Conservation (phyloP, 1,140 invertebrate genomes). For the Drosophila kikkawai region DNA sequence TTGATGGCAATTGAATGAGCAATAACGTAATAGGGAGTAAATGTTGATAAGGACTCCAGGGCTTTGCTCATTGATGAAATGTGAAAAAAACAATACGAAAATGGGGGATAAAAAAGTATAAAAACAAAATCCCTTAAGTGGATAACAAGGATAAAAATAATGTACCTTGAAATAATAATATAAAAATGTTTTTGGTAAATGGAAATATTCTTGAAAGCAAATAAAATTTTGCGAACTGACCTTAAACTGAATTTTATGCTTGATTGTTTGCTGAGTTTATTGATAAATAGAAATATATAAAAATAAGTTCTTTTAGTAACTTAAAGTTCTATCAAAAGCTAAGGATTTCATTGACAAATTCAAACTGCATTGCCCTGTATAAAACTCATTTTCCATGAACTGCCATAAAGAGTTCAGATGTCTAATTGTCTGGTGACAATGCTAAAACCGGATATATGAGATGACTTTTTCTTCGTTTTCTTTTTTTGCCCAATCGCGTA, state of each 20-base stretch:
- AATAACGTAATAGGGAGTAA: conserved; percentile 71
- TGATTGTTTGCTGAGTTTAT: not conserved
- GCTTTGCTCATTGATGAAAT: conserved; percentile 12
- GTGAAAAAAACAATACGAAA: conserved; percentile 14
- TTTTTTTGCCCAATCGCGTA: conserved; percentile 46
- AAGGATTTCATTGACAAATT: not conserved
- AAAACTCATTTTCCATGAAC: conserved; percentile 2
- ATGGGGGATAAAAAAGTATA: not conserved
- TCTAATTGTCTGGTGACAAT: conserved; percentile 10
- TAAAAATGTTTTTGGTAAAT: not conserved
- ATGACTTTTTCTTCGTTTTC: conserved; percentile 22
- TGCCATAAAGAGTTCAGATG: conserved; percentile 21
- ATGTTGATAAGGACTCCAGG: conserved; percentile 30
- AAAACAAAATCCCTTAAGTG: conserved; percentile 9
- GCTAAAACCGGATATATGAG: conserved; percentile 24
- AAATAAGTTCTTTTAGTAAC: too few species aligned
- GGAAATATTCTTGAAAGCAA: not conserved
- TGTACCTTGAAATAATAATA: conserved; percentile 12
- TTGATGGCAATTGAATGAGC: conserved; percentile 75
- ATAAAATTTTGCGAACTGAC: not conserved
- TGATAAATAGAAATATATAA: not conserved
- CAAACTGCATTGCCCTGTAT: not conserved
- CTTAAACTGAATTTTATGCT: not conserved
- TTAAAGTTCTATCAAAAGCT: too few species aligned
- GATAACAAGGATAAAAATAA: conserved; percentile 8